phyloP scores from a whole-genome alignment of 2,113 vertebrate genomes.

The Sakesphorus luctuosus region DNA sequence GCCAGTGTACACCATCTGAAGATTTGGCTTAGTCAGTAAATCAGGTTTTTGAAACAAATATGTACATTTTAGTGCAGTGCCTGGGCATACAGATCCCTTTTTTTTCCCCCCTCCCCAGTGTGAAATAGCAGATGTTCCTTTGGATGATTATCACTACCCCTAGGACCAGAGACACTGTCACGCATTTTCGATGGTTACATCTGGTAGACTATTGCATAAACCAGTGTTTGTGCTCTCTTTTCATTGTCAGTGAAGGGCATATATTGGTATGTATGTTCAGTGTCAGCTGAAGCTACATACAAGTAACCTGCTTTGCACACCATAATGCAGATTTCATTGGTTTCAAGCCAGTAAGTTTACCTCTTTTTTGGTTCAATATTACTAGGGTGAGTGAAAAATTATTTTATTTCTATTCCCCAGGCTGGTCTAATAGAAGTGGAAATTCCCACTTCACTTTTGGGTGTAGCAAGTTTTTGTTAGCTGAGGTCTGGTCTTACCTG shows the following conservation, averaged over 20 bases:
- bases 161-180: background rate
- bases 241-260: background rate
- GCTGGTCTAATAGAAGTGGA: background rate
- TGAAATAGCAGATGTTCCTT: constrained; percentile 7
- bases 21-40: background rate
- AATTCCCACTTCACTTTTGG: background rate
- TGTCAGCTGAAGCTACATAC: background rate
- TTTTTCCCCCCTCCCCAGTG: background rate
- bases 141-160: background rate
- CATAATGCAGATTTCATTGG: background rate
- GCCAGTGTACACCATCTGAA: background rate
- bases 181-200: background rate
- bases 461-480: background rate
- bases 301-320: background rate
- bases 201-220: background rate
- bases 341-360: background rate
- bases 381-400: background rate
- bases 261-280: background rate
- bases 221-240: background rate
- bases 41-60: background rate
- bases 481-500: background rate
- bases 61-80: background rate
- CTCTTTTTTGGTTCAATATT: background rate
- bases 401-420: background rate
- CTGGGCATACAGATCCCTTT: background rate